Evolutionary conservation across 2,797 vertebrate genomes (phyloP).

Genomic region (Pteronotus mesoamericanus): DNA sequence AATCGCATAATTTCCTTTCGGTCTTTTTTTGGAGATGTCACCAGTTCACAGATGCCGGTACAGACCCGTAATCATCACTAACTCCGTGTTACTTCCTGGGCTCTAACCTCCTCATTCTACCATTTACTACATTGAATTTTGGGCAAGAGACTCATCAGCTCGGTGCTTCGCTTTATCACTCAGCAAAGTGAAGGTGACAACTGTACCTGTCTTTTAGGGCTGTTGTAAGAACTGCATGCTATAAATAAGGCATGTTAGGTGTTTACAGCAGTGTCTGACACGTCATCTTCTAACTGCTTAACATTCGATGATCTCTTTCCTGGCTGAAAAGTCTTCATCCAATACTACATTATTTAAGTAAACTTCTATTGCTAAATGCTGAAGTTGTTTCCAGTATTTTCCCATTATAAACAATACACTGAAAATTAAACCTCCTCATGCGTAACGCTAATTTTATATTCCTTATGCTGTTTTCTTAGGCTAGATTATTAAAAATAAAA

Average conservation of each 20-base stretch:
- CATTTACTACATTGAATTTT: neutral
- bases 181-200: neutral
- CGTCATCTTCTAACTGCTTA: neutral
- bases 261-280: neutral
- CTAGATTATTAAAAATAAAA: conserved; percentile 8
- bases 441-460: neutral
- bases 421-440: neutral
- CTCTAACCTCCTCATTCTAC: neutral
- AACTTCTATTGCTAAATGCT: neutral
- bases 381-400: neutral
- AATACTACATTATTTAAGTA: neutral
- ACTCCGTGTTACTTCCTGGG: neutral
- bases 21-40: neutral
- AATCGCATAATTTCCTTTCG: neutral
- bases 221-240: neutral
- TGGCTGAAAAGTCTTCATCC: neutral
- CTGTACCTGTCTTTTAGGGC: neutral
- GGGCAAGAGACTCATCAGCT: neutral
- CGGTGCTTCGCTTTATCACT: neutral
- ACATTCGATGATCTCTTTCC: neutral
- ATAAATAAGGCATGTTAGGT: neutral
- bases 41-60: neutral
- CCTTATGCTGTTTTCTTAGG: neutral
- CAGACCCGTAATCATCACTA: neutral
- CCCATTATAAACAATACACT: neutral